A percentile compares a stretch with the other conserved stretches of the same genome.
Evolutionary conservation across 2,113 vertebrate species (phyloP).

Genomic region (Synodontis membranacea): DNA sequence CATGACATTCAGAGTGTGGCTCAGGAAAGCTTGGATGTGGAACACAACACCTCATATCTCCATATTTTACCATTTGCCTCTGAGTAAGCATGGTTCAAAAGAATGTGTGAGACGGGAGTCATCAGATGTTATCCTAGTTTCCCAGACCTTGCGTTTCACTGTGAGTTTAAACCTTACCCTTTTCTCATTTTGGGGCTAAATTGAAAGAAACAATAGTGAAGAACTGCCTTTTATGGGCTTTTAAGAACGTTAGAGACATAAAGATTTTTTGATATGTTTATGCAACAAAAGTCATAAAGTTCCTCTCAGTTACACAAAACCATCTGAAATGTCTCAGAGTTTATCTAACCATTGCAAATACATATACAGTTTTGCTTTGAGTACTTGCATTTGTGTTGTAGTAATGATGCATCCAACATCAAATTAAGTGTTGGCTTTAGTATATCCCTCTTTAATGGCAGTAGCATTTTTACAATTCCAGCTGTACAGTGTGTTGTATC

Average conservation of each 20-base stretch:
- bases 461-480: neutral
- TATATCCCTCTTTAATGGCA: neutral
- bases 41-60: neutral
- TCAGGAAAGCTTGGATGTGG: neutral
- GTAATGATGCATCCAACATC: neutral
- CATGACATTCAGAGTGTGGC: neutral
- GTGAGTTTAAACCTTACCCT: neutral
- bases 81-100: slow-evolving; percentile 18
- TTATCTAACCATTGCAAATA: slow-evolving; percentile 2
- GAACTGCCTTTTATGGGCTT: neutral
- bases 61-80: neutral
- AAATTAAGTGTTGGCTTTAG: neutral
- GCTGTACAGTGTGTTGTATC: neutral
- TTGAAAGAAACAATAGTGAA: slow-evolving; percentile 10
- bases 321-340: neutral
- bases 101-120: neutral
- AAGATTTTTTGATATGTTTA: neutral
- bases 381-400: neutral
- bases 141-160: slow-evolving; percentile 11
- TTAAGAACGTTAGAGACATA: neutral
- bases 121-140: slow-evolving; percentile 2
- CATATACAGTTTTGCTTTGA: slow-evolving; percentile 12
- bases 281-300: neutral
- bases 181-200: neutral
- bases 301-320: neutral